Evolutionary conservation across 2,797 vertebrate species (phyloP).

Genomic region (Parauchenoglanis punctatus): DNA sequence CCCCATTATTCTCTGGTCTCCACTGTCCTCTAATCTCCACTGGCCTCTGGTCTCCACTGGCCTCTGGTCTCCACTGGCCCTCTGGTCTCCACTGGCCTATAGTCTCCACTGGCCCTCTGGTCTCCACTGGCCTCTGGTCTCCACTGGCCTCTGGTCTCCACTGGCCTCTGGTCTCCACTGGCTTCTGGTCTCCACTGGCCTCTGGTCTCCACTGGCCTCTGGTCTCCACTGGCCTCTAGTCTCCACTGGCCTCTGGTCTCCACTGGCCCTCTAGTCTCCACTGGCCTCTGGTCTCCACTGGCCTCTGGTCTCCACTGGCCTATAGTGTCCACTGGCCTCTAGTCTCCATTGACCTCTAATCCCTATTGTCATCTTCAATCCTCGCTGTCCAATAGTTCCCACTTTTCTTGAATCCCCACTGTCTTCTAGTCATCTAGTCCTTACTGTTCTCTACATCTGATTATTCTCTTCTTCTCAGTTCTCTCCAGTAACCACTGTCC

Average conservation of each 20-base stretch:
- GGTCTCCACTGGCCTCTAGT: not conserved
- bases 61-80: not conserved
- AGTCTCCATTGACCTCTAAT: not conserved
- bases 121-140: not conserved
- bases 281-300: not conserved
- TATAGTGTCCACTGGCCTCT: not conserved
- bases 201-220: not conserved
- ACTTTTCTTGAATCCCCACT: not conserved
- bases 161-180: not conserved
- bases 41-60: not conserved
- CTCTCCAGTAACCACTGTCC: not conserved
- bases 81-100: too few species aligned
- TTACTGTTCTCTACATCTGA: not conserved
- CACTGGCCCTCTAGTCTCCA: not conserved
- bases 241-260: not conserved
- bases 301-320: not conserved
- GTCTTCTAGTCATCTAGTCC: not conserved
- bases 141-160: not conserved
- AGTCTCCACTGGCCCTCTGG: not conserved
- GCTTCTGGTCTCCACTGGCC: not conserved
- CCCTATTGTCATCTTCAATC: not conserved
- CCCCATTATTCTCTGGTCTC: not conserved
- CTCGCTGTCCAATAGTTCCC: not conserved
- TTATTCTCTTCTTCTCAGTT: not conserved
- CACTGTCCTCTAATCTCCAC: not conserved